Evolutionary conservation across 1,140 invertebrate species (phyloP).

Genomic region (Pogonus chalceus): DNA sequence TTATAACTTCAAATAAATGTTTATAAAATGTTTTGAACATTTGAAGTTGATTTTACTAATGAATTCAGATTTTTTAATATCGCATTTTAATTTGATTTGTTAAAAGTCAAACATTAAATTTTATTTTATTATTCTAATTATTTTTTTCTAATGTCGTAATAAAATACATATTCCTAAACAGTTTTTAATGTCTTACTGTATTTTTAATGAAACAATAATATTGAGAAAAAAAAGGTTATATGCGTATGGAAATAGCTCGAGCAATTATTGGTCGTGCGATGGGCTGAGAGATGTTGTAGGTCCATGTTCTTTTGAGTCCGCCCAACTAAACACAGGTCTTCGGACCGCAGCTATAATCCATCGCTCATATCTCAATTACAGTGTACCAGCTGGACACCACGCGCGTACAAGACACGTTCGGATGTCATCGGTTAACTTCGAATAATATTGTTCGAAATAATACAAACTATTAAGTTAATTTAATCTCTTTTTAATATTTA

Average conservation of each 20-base stretch:
- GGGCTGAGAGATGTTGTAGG: conserved; percentile 1
- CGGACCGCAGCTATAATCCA: not conserved
- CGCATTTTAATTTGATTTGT: too few relatives aligned
- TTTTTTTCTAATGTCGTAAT: too few relatives aligned
- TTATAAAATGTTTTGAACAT: too few relatives aligned
- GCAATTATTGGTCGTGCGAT: conserved; percentile 3
- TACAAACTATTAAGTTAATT: not conserved
- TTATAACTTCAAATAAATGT: too few relatives aligned
- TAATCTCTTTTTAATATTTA: not conserved
- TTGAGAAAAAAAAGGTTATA: not conserved
- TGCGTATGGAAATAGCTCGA: not conserved
- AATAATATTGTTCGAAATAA: not conserved
- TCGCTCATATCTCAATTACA: conserved; percentile 7
- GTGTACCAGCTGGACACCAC: not conserved
- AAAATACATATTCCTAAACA: too few relatives aligned
- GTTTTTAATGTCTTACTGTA: too few relatives aligned
- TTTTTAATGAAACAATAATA: too few relatives aligned
- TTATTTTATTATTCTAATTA: too few relatives aligned
- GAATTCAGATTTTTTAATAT: too few relatives aligned
- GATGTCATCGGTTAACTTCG: not conserved
- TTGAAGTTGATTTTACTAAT: too few relatives aligned
- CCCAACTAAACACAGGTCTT: conserved; percentile 7
- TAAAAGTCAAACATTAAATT: too few relatives aligned
- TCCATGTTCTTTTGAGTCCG: not conserved
- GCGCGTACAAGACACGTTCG: not conserved